Evolutionary conservation across 1,140 invertebrate species (phyloP).

Genomic region (Colletes gigas): DNA sequence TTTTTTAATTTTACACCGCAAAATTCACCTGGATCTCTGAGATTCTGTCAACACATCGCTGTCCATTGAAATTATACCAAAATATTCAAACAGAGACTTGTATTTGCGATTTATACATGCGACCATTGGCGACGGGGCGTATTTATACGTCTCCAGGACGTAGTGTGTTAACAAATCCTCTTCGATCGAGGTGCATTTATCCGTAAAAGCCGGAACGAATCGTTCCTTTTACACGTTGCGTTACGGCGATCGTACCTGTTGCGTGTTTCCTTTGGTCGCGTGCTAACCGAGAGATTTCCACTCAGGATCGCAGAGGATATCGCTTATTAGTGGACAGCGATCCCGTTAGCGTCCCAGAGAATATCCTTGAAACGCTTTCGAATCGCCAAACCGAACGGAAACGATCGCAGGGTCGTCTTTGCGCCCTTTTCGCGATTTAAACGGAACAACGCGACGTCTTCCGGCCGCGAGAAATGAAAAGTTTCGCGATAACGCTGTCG

Average conservation of each 20-base stretch:
- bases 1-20: no score
- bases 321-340: slow-evolving; percentile 26
- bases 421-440: neutral
- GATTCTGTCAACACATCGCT: no score
- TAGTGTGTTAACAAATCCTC: no score
- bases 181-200: no score
- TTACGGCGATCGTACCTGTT: slow-evolving; percentile 31
- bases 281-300: slow-evolving; percentile 16
- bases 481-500: slow-evolving; percentile 17
- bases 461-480: neutral
- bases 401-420: slow-evolving; percentile 6
- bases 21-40: no score
- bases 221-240: neutral
- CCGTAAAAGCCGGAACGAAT: no score
- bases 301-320: slow-evolving; percentile 30
- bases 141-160: no score
- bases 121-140: no score
- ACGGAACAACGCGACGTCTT: neutral
- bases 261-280: slow-evolving; percentile 20
- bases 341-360: slow-evolving; percentile 14
- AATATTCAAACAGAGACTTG: no score
- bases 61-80: no score
- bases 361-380: slow-evolving; percentile 49
- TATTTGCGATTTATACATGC: no score
- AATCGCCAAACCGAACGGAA: neutral